Percentiles rank a stretch among this genome's conserved stretches.
phyloP scores from a whole-genome alignment of 2,888 invertebrate genomes.

The Timema cristinae region DNA sequence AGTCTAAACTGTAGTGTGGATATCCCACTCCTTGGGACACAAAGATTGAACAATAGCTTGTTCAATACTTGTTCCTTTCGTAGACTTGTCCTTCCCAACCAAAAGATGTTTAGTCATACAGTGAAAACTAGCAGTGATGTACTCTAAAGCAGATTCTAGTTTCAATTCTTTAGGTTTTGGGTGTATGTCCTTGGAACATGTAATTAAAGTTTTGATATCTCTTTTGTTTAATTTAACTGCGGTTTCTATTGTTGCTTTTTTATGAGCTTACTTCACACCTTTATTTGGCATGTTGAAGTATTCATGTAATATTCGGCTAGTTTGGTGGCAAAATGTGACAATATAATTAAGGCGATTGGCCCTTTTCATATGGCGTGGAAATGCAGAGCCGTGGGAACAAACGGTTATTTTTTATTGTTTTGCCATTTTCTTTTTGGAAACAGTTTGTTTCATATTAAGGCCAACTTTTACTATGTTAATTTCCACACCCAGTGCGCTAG shows the following conservation, averaged over 20 bases:
- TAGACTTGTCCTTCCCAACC: not conserved
- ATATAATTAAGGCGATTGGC: not conserved
- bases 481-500: too few relatives aligned
- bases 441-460: too few relatives aligned
- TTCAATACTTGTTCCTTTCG: not conserved
- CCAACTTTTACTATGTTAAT: too few relatives aligned
- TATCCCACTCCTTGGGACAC: not conserved
- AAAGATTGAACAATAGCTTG: not conserved
- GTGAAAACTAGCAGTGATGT: not conserved
- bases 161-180: not conserved
- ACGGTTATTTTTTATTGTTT: too few relatives aligned
- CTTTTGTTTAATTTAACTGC: not conserved
- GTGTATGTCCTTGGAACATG: not conserved
- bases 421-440: too few relatives aligned
- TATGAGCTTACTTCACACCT: not conserved
- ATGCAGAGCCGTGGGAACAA: too few relatives aligned
- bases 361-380: too few relatives aligned
- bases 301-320: not conserved
- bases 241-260: conserved; percentile 1
- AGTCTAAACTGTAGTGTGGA: conserved; percentile 5
- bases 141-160: not conserved
- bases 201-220: not conserved
- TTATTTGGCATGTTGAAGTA: not conserved
- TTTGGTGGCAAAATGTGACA: not conserved
- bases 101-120: not conserved